A percentile compares a stretch with the other conserved stretches of the same genome.
Conservation (phyloP, 2,888 invertebrate genomes). For the Leptopilina syphax region DNA sequence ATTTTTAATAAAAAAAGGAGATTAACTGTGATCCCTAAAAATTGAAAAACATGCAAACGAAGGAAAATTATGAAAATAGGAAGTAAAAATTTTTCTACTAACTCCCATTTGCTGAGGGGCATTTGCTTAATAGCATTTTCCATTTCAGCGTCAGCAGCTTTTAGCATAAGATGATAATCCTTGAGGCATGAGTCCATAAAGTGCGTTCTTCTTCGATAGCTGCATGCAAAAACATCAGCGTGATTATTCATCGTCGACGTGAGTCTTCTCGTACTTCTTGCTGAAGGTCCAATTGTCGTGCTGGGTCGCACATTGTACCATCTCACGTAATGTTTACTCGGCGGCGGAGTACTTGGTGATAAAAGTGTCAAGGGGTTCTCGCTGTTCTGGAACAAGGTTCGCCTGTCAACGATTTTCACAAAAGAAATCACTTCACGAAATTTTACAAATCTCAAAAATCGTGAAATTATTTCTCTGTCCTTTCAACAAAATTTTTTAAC, state of each 20-base stretch:
- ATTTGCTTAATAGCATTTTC: constrained; percentile 88
- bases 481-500: no score
- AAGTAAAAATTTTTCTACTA: constrained; percentile 65
- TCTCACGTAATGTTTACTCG: constrained; percentile 68
- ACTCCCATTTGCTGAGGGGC: constrained; percentile 89
- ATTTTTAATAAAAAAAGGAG: no score
- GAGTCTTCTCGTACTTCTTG: constrained; percentile 63
- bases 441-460: no score
- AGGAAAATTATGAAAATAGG: neutral
- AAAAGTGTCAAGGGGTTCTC: constrained; percentile 67
- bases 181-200: constrained; percentile 85
- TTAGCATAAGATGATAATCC: constrained; percentile 82
- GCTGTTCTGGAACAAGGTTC: constrained; percentile 74
- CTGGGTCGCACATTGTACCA: constrained; percentile 64
- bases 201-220: constrained; percentile 77
- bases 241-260: constrained; percentile 67
- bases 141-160: constrained; percentile 87
- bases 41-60: neutral
- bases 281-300: constrained; percentile 58
- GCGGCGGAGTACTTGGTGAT: constrained; percentile 57
- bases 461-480: no score
- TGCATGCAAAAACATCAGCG: constrained; percentile 67
- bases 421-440: neutral
- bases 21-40: no score
- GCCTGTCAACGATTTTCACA: constrained; percentile 56